Percentiles rank a stretch among this genome's conserved stretches.
Evolutionary conservation across 2,113 vertebrate genomes (phyloP).

Genomic region (Gavia stellata): DNA sequence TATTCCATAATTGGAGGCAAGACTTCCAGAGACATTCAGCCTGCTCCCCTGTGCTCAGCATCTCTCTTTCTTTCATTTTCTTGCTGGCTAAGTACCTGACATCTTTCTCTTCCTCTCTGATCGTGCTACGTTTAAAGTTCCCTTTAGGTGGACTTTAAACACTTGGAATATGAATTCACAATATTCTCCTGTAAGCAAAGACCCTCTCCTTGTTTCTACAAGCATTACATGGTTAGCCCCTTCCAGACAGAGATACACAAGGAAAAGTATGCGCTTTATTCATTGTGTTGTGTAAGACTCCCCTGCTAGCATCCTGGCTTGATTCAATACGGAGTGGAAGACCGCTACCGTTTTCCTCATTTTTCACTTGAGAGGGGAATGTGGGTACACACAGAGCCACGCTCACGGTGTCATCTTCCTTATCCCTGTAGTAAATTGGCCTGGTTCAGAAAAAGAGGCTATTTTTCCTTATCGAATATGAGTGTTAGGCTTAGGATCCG

Average conservation of each 20-base stretch:
- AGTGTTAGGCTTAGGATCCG: not conserved
- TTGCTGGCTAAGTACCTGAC: not conserved
- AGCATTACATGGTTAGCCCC: not conserved
- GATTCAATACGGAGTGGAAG: not conserved
- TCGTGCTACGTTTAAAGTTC: not conserved
- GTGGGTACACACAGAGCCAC: not conserved
- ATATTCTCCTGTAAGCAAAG: not conserved
- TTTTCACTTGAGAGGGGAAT: not conserved
- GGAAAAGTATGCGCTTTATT: not conserved
- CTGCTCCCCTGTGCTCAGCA: not conserved
- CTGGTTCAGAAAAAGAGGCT: not conserved
- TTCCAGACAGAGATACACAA: not conserved
- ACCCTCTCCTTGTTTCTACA: not conserved
- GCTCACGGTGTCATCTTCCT: not conserved
- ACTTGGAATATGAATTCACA: not conserved
- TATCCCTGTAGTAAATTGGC: slow-evolving; percentile 49
- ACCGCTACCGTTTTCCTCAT: not conserved
- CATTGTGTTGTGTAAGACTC: not conserved
- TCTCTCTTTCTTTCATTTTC: not conserved
- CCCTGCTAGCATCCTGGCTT: not conserved
- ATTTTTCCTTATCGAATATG: slow-evolving; percentile 25
- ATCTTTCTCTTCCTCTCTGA: not conserved
- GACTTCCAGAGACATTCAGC: not conserved
- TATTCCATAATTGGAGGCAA: not conserved
- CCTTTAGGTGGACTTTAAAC: not conserved